Conservation (phyloP, 2,888 invertebrate species). For the Tenthredo mesomela region DNA sequence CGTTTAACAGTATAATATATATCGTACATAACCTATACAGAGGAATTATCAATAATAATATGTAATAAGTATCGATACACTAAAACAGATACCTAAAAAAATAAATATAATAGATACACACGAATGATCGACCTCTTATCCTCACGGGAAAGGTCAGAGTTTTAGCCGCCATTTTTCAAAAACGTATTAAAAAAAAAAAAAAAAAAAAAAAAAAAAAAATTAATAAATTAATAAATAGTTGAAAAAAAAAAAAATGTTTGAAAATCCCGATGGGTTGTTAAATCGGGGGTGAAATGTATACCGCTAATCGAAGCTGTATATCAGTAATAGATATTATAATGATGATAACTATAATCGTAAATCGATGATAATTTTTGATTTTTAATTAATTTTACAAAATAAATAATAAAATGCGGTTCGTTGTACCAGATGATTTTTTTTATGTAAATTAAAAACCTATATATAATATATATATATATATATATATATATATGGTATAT, state of each 20-base stretch:
- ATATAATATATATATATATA: too few relatives aligned
- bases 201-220: background rate
- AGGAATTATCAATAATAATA: background rate
- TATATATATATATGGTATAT: too few relatives aligned
- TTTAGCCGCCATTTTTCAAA: slow-evolving; percentile 3
- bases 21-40: background rate
- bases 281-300: slow-evolving; percentile 11
- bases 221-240: background rate
- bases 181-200: background rate
- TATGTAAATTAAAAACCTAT: too few relatives aligned
- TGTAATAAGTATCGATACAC: background rate
- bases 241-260: background rate
- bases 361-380: background rate
- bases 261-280: background rate
- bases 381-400: background rate
- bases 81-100: background rate
- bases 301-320: background rate
- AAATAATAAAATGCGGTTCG: background rate
- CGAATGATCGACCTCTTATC: background rate
- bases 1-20: background rate
- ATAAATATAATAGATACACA: too few relatives aligned
- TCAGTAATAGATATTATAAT: background rate
- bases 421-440: too few relatives aligned
- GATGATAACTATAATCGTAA: background rate
- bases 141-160: background rate